phyloP scores from a whole-genome alignment of 2,113 vertebrate species.

The Laticauda laticaudata region DNA sequence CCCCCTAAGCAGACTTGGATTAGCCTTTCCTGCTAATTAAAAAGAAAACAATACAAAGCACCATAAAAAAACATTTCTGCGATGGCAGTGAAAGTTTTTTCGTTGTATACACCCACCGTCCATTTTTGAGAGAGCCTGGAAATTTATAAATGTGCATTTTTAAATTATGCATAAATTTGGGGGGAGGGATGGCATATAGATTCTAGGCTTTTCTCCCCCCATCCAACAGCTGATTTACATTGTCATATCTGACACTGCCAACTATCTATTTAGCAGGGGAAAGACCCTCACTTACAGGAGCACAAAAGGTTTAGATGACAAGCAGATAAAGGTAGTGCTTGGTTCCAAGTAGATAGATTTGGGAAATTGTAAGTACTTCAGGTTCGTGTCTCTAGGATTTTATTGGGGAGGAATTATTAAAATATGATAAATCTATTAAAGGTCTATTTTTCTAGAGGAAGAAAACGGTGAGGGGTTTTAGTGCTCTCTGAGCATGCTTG shows the following conservation, averaged over 20 bases:
- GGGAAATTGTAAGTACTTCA: not conserved
- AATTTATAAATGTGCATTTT: not conserved
- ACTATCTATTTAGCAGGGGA: not conserved
- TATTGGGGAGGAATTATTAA: conserved; percentile 24
- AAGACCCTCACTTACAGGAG: not conserved
- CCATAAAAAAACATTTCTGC: fast-evolving
- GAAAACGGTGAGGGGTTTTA: not conserved
- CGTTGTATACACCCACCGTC: not conserved
- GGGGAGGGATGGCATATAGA: not conserved
- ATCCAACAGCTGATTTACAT: not conserved
- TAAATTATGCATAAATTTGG: not conserved
- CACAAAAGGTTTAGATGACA: not conserved
- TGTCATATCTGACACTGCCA: not conserved
- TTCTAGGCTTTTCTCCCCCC: not conserved
- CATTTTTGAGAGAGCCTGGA: not conserved
- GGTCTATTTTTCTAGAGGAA: conserved; percentile 31
- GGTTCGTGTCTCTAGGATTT: not conserved
- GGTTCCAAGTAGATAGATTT: not conserved
- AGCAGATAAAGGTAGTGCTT: not conserved
- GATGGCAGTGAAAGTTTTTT: not conserved
- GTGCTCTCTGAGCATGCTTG: too few species aligned
- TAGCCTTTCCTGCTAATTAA: not conserved
- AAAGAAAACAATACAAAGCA: not conserved
- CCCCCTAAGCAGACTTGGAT: not conserved
- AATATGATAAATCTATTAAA: conserved; percentile 44